phyloP scores from a whole-genome alignment of 2,113 vertebrate genomes.

The Pelobates fuscus region DNA sequence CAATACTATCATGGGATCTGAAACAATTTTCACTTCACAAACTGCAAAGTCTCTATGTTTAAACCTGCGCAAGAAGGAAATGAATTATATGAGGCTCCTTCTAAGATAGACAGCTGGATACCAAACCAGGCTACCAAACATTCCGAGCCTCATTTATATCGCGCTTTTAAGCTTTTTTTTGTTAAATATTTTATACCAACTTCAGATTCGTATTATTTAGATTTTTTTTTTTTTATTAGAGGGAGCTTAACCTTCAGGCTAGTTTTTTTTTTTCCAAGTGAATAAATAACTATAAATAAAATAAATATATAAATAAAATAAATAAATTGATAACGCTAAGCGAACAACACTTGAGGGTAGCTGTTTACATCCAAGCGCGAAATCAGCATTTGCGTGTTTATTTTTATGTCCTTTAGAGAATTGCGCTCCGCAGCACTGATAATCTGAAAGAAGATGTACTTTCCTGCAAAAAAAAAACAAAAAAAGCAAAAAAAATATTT shows the following conservation, averaged over 20 bases:
- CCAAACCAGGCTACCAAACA: neutral
- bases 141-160: neutral
- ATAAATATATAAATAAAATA: neutral
- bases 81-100: neutral
- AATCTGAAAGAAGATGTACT: too few relatives aligned
- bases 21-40: constrained; percentile 36
- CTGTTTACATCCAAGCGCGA: neutral
- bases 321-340: neutral
- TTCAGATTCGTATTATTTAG: too few relatives aligned
- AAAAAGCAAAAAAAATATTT: too few relatives aligned
- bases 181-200: too few relatives aligned
- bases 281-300: too few relatives aligned
- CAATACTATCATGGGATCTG: neutral
- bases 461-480: too few relatives aligned
- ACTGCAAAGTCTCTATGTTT: neutral
- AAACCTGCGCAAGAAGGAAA: neutral
- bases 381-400: neutral
- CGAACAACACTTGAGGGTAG: neutral
- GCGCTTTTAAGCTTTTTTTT: neutral
- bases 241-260: too few relatives aligned
- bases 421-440: neutral
- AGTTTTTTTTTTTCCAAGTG: too few relatives aligned
- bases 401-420: neutral
- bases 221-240: too few relatives aligned
- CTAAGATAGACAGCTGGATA: neutral